Conservation (phyloP, 2,888 invertebrate genomes). For the Idaea dimidiata region DNA sequence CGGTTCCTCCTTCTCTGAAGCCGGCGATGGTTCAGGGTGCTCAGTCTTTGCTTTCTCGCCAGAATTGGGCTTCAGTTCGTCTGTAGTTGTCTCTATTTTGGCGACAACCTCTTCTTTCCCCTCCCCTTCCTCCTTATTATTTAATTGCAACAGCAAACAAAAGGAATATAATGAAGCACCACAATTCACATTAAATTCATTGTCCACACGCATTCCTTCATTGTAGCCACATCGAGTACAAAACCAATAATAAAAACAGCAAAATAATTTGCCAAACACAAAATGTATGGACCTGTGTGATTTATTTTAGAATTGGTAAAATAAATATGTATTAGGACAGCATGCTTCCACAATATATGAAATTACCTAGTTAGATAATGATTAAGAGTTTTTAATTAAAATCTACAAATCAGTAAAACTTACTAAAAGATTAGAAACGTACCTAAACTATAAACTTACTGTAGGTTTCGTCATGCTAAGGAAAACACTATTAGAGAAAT, state of each 20-base stretch:
- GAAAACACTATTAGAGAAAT: constrained; percentile 10
- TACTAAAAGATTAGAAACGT: constrained; percentile 6
- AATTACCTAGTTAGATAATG: background rate
- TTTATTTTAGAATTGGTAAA: constrained; percentile 9
- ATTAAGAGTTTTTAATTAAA: no score
- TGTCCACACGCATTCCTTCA: constrained; percentile 36
- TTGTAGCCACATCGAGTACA: constrained; percentile 56
- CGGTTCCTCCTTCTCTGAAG: constrained; percentile 71
- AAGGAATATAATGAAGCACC: constrained; percentile 62
- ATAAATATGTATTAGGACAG: constrained; percentile 30
- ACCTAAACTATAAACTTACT: constrained; percentile 6
- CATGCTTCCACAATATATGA: constrained; percentile 39
- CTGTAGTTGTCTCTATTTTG: constrained; percentile 74
- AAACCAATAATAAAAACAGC: constrained; percentile 49
- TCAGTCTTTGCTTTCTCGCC: constrained; percentile 55
- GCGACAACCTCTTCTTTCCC: constrained; percentile 68
- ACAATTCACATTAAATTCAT: constrained; percentile 41
- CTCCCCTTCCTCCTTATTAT: constrained; percentile 65
- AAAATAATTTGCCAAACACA: constrained; percentile 57
- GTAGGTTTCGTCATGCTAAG: constrained; percentile 15
- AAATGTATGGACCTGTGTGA: constrained; percentile 33
- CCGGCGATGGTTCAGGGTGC: constrained; percentile 49
- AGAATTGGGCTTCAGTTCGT: constrained; percentile 69
- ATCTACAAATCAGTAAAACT: background rate
- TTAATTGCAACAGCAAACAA: constrained; percentile 73